These are phyloP conservation scores for Eilema griseolum DNA, from an alignment of 2,888 invertebrate species.

Conservation along the genomic window DNA sequence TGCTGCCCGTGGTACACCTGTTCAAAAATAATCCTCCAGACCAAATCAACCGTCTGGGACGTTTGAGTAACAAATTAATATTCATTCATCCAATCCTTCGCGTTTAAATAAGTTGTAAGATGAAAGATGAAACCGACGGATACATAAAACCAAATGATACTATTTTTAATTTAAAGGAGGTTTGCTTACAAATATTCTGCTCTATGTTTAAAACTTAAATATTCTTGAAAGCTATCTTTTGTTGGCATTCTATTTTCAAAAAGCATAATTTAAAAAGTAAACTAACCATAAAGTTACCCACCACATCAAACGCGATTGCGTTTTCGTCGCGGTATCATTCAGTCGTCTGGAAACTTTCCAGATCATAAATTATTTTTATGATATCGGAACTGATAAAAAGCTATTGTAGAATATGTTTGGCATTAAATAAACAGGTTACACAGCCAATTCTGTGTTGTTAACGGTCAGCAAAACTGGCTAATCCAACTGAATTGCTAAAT, in stretches of 20 bases:
- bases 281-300: slow-evolving; percentile 32
- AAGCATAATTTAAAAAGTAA: slow-evolving; percentile 23
- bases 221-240: slow-evolving; percentile 24
- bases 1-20: too few species aligned
- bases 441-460: not conserved
- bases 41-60: not conserved
- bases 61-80: not conserved
- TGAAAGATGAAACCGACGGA: slow-evolving; percentile 1
- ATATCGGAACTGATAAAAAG: slow-evolving; percentile 26
- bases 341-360: slow-evolving; percentile 39
- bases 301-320: slow-evolving; percentile 19
- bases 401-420: slow-evolving; percentile 5
- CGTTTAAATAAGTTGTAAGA: not conserved
- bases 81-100: not conserved
- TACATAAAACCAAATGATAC: slow-evolving; percentile 4
- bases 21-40: not conserved
- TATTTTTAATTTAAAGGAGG: not conserved
- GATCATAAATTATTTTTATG: slow-evolving; percentile 33
- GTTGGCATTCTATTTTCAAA: slow-evolving; percentile 33
- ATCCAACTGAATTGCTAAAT: not conserved
- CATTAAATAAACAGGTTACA: not conserved
- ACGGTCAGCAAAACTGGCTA: not conserved
- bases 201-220: slow-evolving; percentile 10
- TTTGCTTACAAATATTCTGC: slow-evolving; percentile 28
- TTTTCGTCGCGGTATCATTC: slow-evolving; percentile 21